Base-by-base conservation (phyloP, 2,888 invertebrate species). In the Xanthia icteritia region DNA sequence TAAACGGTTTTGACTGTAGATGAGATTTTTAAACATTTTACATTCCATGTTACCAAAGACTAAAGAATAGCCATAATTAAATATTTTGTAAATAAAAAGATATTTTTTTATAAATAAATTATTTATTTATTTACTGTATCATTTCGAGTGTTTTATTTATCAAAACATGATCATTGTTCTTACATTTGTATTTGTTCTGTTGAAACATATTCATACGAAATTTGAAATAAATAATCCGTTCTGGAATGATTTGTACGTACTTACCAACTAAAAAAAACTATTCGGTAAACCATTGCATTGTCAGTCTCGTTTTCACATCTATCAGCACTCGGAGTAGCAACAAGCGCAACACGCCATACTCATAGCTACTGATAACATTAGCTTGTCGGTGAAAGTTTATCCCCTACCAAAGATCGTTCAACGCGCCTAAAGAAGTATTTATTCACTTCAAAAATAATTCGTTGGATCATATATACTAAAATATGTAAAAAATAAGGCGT, bases 1-100 rank as follows among this genome's bases (percentile, higher is more conserved):
- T n/a, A n/a, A n/a, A n/a, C n/a, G n/a, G n/a, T n/a, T n/a, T n/a
- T n/a, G n/a, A n/a, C n/a, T n/a, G 63, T 31, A 51, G 39, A 54
- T 60, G 81, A 74, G 20, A 71, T 72, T 73, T 63, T 31, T 15
- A 45, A 56, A 84, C 85, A 36, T 20, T 20, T 36, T 36, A 61
- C 61, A 90, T 88, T 90, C 88, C 86, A 60, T 71, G 64, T 82
- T 67, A 79, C 89, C 89, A 89, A 89, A 89, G 87, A 89, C 78
- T 87, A 89, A 89, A 89, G 87, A 89, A 77, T 87, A 79, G 45
- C 63, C 54, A 73, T 73, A 73, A 31, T 2, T 31, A 31, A 58
- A 67, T 27, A 70, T 81, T 81, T 81, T 86, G 76, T 84, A 86
- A 86, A 88, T 88, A 80, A 82, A 39, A 85, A 69, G 4, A 81